These are phyloP conservation scores for Parnassius glacialis DNA, from an alignment of 2,888 invertebrate species.

Conservation along the genomic window DNA sequence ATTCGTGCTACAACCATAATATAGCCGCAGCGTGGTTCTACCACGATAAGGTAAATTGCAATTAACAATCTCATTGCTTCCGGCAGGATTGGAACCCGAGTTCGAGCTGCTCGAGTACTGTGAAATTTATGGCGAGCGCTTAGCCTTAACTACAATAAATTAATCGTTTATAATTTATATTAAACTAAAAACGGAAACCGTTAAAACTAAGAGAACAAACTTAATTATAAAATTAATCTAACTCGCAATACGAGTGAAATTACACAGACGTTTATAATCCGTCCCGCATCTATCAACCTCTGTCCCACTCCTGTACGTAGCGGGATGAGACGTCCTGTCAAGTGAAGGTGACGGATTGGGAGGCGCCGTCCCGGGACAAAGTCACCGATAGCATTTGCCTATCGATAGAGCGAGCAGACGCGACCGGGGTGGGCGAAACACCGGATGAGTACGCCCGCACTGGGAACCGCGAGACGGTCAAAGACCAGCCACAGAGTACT, in stretches of 20 bases:
- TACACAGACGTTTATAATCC: background rate
- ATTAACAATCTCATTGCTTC: too few species aligned
- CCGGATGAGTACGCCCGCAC: constrained; percentile 22
- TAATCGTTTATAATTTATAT: too few species aligned
- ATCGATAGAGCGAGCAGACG: constrained; percentile 27
- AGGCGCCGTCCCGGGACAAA: constrained; percentile 20
- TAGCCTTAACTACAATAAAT: too few species aligned
- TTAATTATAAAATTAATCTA: background rate
- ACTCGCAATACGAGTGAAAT: background rate
- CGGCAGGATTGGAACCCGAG: too few species aligned
- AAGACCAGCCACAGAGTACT: constrained; percentile 1
- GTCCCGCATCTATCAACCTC: constrained; percentile 2
- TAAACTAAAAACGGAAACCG: too few species aligned
- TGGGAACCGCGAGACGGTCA: constrained; percentile 20
- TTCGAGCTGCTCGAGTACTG: too few species aligned
- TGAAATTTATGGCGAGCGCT: too few species aligned
- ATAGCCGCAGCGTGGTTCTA: too few species aligned
- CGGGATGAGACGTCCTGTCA: constrained; percentile 18
- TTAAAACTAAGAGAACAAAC: background rate
- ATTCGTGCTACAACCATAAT: too few species aligned
- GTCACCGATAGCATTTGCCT: constrained; percentile 30
- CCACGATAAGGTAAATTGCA: too few species aligned
- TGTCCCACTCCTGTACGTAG: background rate
- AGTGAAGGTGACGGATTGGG: constrained; percentile 21
- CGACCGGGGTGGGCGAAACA: constrained; percentile 16